A percentile compares a stretch with the other conserved stretches of the same genome.
These are phyloP conservation scores for Chunga burmeisteri DNA, from an alignment of 2,113 vertebrate species.

Conservation along the genomic window DNA sequence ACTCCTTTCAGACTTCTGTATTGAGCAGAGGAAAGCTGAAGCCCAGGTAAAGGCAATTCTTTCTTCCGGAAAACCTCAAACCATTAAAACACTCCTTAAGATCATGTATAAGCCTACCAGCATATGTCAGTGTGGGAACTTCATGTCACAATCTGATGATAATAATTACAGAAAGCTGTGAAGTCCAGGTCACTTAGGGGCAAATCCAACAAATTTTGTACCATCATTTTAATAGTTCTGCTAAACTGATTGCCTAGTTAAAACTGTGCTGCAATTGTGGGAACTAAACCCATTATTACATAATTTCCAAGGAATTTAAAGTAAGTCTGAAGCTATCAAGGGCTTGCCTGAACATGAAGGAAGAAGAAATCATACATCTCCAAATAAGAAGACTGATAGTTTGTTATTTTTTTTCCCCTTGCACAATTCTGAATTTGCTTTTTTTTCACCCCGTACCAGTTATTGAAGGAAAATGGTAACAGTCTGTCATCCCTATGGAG, in stretches of 20 bases:
- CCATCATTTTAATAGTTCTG: background rate
- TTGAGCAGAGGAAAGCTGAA: background rate
- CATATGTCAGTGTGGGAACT: background rate
- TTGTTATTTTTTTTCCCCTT: background rate
- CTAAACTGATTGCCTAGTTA: background rate
- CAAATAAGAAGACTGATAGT: background rate
- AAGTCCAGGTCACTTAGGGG: background rate
- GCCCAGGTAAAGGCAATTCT: background rate
- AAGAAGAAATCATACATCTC: background rate
- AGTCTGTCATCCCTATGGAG: background rate
- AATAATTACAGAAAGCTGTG: background rate
- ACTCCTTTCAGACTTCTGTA: background rate
- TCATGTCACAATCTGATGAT: background rate
- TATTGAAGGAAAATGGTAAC: background rate
- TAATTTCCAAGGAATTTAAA: slow-evolving; percentile 6
- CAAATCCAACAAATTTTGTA: background rate
- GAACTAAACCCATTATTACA: background rate
- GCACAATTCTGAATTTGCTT: background rate
- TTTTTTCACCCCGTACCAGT: background rate
- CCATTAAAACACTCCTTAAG: background rate
- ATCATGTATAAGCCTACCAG: background rate
- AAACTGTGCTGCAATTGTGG: background rate
- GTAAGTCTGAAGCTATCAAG: background rate
- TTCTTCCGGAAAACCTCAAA: background rate
- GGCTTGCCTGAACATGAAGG: background rate